A percentile compares a stretch with the other conserved stretches of the same genome.
Conservation (phyloP, 2,888 invertebrate species). For the Drosophila nigritarsus region DNA sequence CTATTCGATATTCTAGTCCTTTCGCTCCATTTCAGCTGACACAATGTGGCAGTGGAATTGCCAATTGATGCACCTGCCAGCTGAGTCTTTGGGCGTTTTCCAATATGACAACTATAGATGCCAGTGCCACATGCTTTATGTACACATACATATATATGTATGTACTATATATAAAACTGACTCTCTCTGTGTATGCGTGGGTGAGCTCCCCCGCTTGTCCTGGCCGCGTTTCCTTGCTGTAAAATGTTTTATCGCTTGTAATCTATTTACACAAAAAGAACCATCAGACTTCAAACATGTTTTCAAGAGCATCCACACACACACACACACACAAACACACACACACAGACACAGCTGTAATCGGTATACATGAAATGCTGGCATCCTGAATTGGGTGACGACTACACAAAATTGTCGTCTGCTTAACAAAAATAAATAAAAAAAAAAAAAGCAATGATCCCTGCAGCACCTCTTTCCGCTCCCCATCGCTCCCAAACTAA, state of each 20-base stretch:
- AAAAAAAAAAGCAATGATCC: not conserved
- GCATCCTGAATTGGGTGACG: constrained; percentile 21
- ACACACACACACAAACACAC: constrained; percentile 13
- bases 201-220: constrained; percentile 13
- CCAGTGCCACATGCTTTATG: constrained; percentile 1
- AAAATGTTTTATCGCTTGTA: constrained; percentile 83
- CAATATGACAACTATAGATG: constrained; percentile 21
- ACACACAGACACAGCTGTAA: constrained; percentile 46
- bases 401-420: constrained; percentile 29
- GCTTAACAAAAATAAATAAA: constrained; percentile 2
- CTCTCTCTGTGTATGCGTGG: constrained; percentile 7
- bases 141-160: not conserved
- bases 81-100: constrained; percentile 16
- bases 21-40: constrained; percentile 21
- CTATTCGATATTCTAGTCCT: not conserved
- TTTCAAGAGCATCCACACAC: constrained; percentile 54
- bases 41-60: constrained; percentile 3
- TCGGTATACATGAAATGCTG: constrained; percentile 17
- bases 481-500: not conserved
- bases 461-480: not conserved
- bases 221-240: constrained; percentile 24
- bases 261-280: constrained; percentile 81
- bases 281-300: constrained; percentile 53
- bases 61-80: constrained; percentile 11
- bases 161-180: constrained; percentile 4